Evolutionary conservation across 2,797 vertebrate species (phyloP).

Genomic region (Somateria mollissima): DNA sequence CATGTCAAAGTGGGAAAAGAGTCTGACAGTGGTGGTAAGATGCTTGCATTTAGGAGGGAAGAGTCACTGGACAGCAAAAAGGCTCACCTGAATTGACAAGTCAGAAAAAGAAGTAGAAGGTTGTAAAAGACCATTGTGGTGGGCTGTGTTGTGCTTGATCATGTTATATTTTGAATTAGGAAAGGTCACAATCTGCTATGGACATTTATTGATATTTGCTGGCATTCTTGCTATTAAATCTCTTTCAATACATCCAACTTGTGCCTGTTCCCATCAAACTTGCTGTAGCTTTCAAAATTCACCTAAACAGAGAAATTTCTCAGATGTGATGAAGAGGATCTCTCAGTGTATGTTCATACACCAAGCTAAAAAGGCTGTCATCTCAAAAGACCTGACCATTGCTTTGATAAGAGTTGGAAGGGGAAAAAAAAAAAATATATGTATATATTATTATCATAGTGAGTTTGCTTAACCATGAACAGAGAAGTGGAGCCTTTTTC

Average conservation of each 20-base stretch:
- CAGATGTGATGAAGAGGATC: neutral
- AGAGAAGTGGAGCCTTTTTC: neutral
- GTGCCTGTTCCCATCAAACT: neutral
- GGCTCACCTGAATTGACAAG: neutral
- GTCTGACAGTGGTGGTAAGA: neutral
- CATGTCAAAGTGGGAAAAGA: neutral
- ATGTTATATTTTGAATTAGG: neutral
- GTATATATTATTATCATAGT: neutral
- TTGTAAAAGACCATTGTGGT: neutral
- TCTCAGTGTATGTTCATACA: neutral
- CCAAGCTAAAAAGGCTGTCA: neutral
- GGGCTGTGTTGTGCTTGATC: neutral
- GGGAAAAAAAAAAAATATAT: neutral
- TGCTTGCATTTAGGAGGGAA: neutral
- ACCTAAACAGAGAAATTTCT: neutral
- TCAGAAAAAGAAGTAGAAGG: neutral
- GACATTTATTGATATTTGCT: neutral
- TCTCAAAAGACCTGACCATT: neutral
- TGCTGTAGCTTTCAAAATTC: neutral
- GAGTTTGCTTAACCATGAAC: neutral
- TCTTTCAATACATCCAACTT: neutral
- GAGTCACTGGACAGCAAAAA: neutral
- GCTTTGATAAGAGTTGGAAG: neutral
- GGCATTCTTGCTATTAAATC: neutral
- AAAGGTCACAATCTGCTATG: neutral